Base-by-base conservation (phyloP, 2,888 invertebrate genomes). In the Apocheima hispidaria region DNA sequence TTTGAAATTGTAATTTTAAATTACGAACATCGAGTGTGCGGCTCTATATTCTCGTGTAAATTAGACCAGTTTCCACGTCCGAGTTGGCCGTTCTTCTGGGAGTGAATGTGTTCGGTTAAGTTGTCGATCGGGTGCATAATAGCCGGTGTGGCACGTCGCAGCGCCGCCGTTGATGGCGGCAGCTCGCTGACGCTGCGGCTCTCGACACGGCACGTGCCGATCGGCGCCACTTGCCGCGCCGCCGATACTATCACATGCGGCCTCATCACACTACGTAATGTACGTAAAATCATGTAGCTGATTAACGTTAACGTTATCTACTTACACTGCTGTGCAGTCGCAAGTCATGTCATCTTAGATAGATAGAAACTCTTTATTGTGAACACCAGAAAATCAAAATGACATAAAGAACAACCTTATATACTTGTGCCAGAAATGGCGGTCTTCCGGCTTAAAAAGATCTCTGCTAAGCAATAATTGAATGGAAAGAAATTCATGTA, bases 181-280 rank as follows among this genome's bases (percentile, higher is more conserved):
- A 68, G 68, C 74, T 73, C 74, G 84, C 84, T 84, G 84, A 84
- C 87, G 79, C 83, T 84, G 86, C 79, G 72, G 83, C 41, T 82
- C 90, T 88, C 78, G 82, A 86, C 78, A 68, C 86, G 90, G n/a
- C 88, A 84, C 91, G 90, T 91, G 90, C 90, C 91, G 88, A 90
- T 90, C 88, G 82, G 81, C 77, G 79, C 81, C 86, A 84, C 90
- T 89, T 78, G 18, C 44, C 44, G 54, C 54, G 44, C 30, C 69
- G 53, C 51, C 74, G 89, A 88, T 90, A 84, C 79, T 83, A 88
- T 89, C 88, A 78, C 79, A 57, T 68, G 51, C 48, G 59, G 51
- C 36, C 46, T 51, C 51, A 50, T 49, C 63, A 65, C 57, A 63
- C 26, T 26, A 52, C 51, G n/a, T n/a, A n/a, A n/a, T n/a, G n/a